phyloP scores from a whole-genome alignment of 2,797 vertebrate species.

The Calcarius lapponicus region DNA sequence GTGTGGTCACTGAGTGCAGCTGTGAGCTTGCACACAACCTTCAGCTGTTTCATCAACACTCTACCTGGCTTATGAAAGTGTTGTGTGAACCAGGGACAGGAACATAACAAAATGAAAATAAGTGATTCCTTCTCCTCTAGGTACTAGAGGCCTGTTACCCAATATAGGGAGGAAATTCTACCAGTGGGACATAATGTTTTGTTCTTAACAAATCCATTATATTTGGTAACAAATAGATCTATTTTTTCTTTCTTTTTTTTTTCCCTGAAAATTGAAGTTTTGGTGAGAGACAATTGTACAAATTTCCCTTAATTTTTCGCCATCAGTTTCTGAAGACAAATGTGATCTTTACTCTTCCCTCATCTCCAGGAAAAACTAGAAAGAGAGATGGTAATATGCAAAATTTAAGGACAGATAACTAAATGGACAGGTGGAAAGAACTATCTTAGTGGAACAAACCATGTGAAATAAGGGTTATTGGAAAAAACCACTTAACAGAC shows the following conservation, averaged over 20 bases:
- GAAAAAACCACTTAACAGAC: not conserved
- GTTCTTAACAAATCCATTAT: not conserved
- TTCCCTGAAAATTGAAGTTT: rapidly evolving
- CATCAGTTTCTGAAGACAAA: not conserved
- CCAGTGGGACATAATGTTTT: not conserved
- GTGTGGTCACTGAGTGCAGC: not conserved
- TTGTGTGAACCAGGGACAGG: not conserved
- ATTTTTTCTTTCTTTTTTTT: not conserved
- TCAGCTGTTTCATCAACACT: not conserved
- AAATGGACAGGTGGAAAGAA: not conserved
- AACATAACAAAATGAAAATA: not conserved
- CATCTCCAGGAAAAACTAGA: not conserved
- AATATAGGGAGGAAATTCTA: not conserved
- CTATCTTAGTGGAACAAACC: not conserved
- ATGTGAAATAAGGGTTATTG: not conserved
- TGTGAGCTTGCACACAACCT: not conserved
- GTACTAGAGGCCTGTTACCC: not conserved
- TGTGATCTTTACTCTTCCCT: not conserved
- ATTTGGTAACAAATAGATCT: not conserved
- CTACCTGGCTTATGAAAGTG: not conserved
- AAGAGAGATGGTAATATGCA: not conserved
- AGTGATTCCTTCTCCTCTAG: not conserved
- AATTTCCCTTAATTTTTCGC: not conserved
- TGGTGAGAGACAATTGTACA: not conserved
- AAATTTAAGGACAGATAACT: not conserved